phyloP scores from a whole-genome alignment of 2,888 invertebrate species.

The Tenthredo mesomela region DNA sequence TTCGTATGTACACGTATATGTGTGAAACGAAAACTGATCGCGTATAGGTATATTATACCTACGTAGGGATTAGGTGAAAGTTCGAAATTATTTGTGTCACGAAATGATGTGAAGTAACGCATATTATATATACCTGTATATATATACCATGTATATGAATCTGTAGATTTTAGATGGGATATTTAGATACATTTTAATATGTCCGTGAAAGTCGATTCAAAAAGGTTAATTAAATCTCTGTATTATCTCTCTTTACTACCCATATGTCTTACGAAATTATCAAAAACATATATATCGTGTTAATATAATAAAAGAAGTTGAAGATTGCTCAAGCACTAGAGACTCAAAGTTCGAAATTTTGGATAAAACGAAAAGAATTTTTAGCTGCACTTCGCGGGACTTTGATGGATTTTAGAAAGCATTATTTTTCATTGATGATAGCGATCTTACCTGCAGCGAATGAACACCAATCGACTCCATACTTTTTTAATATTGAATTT shows the following conservation, averaged over 20 bases:
- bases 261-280: background rate
- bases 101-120: slow-evolving; percentile 17
- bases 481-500: background rate
- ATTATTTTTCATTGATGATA: background rate
- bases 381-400: background rate
- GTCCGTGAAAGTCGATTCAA: background rate
- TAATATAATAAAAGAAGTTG: background rate
- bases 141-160: background rate
- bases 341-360: background rate
- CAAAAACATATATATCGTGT: background rate
- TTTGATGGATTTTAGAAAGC: background rate
- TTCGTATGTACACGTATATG: background rate
- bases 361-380: background rate
- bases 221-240: background rate
- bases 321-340: background rate
- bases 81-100: slow-evolving; percentile 14
- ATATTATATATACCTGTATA: background rate
- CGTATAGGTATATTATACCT: background rate
- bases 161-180: background rate
- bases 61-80: slow-evolving; percentile 22
- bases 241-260: background rate
- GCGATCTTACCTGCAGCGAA: background rate
- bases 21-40: background rate
- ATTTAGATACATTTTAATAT: slow-evolving; percentile 9
- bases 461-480: background rate